Evolutionary conservation across 2,113 vertebrate genomes (phyloP).

Genomic region (Blennius ocellaris): DNA sequence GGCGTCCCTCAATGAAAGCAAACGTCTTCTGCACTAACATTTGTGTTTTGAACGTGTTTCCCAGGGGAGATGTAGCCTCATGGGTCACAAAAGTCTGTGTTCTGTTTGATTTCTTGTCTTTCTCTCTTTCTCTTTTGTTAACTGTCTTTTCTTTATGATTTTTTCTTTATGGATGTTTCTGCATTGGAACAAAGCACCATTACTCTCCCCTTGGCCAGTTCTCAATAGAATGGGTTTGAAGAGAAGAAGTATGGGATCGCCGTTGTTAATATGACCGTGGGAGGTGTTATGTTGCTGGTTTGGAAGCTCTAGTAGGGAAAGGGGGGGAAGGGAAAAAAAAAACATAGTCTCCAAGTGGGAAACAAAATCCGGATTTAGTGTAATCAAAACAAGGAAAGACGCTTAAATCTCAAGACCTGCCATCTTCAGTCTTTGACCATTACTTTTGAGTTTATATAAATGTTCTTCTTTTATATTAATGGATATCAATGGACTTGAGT

Average conservation of each 20-base stretch:
- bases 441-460: conserved; percentile 86
- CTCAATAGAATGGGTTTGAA: conserved; percentile 47
- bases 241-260: conserved; percentile 45
- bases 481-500: conserved; percentile 87
- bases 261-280: conserved; percentile 32
- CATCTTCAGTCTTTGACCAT: conserved; percentile 84
- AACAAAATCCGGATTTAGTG: conserved; percentile 53
- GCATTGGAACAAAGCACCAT: conserved; percentile 34
- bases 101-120: conserved; percentile 51
- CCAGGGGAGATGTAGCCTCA: conserved; percentile 47
- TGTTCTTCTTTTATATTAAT: conserved; percentile 86
- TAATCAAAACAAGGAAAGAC: conserved; percentile 52
- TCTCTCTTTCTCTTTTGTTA: conserved; percentile 52
- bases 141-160: conserved; percentile 30
- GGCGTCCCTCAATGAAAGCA: background rate
- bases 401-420: conserved; percentile 51
- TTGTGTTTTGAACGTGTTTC: conserved; percentile 52
- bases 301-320: conserved; percentile 1
- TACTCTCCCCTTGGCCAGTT: conserved; percentile 46
- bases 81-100: conserved; percentile 9
- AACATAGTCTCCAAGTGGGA: conserved; percentile 25
- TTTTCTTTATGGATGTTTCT: conserved; percentile 46
- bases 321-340: background rate
- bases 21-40: conserved; percentile 33
- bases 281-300: conserved; percentile 37